phyloP scores from a whole-genome alignment of 2,888 invertebrate species.

The Laspeyria flexula region DNA sequence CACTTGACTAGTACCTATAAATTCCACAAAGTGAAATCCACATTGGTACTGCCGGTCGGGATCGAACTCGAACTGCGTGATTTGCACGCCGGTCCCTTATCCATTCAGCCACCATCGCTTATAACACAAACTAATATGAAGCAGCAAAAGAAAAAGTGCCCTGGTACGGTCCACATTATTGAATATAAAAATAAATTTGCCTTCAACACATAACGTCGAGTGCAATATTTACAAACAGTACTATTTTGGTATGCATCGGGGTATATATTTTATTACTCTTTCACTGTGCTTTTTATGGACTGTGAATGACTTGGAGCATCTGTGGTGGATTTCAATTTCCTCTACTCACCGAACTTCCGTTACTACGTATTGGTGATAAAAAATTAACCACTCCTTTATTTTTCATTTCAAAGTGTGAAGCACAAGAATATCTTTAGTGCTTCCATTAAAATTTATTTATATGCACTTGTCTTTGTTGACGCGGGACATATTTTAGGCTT shows the following conservation, averaged over 20 bases:
- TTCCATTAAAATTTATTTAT: slow-evolving; percentile 5
- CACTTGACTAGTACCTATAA: too few relatives aligned
- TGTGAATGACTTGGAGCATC: slow-evolving; percentile 79
- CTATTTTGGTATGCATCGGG: slow-evolving; percentile 64
- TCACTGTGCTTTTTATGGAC: slow-evolving; percentile 73
- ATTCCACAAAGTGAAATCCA: too few relatives aligned
- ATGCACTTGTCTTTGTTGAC: not conserved
- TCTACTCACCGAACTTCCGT: slow-evolving; percentile 78
- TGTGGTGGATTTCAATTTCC: slow-evolving; percentile 82
- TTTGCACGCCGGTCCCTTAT: too few relatives aligned
- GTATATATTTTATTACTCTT: slow-evolving; percentile 74
- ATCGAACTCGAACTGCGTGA: too few relatives aligned
- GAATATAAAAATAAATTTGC: slow-evolving; percentile 12
- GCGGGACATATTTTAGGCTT: not conserved
- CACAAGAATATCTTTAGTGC: slow-evolving; percentile 28
- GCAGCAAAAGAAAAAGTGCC: not conserved
- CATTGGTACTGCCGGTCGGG: too few relatives aligned
- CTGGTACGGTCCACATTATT: not conserved
- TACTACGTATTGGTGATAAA: slow-evolving; percentile 76
- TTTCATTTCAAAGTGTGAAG: slow-evolving; percentile 56
- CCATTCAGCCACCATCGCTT: too few relatives aligned
- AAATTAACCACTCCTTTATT: slow-evolving; percentile 70
- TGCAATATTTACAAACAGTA: slow-evolving; percentile 45
- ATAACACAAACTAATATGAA: not conserved
- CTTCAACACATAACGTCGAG: slow-evolving; percentile 16